These are phyloP conservation scores for Tretioscincus oriximinensis DNA, from an alignment of 2,113 vertebrate species.

Conservation along the genomic window DNA sequence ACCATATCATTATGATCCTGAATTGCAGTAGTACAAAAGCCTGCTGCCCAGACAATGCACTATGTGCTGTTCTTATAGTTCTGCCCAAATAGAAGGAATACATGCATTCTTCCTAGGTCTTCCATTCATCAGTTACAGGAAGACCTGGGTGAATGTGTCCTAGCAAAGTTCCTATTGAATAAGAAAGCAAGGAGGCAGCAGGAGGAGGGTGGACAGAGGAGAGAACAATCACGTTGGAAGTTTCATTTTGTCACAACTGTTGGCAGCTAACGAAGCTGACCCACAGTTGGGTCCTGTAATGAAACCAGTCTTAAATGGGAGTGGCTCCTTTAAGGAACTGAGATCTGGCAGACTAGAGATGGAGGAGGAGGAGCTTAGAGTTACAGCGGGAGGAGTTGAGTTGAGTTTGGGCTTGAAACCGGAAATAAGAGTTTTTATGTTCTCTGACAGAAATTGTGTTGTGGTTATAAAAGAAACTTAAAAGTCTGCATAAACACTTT, in stretches of 20 bases:
- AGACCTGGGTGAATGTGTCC: neutral
- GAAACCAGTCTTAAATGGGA: no score
- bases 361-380: no score
- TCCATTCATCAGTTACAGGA: neutral
- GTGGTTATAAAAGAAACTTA: no score
- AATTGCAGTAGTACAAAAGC: neutral
- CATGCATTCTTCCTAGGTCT: neutral
- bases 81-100: neutral
- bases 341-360: no score
- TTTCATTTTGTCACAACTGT: neutral
- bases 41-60: neutral
- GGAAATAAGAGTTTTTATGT: no score
- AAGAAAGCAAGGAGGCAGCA: neutral
- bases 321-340: no score
- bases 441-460: no score
- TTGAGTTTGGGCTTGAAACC: no score
- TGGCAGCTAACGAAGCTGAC: slow-evolving; percentile 39
- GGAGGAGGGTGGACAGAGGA: neutral
- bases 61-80: neutral
- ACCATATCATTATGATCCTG: neutral
- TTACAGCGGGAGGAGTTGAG: no score
- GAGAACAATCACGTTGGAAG: neutral
- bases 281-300: neutral
- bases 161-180: neutral
- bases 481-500: no score